Base-by-base conservation (phyloP, 2,888 invertebrate species). In the Lamellibrachia satsuma region DNA sequence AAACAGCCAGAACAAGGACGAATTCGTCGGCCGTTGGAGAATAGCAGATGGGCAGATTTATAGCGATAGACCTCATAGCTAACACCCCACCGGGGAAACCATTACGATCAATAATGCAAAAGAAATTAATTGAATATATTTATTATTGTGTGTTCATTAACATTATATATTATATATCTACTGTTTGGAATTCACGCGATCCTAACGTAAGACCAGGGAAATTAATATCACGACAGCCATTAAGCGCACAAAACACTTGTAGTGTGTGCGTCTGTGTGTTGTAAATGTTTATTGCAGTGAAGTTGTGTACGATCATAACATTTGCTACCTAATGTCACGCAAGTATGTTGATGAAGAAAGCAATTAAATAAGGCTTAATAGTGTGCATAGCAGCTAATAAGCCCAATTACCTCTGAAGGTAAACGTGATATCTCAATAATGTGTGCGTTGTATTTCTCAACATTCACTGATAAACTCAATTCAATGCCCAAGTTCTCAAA, bases 21-120 rank as follows among this genome's bases (percentile, higher is more conserved):
- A 75, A 75, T 75, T 75, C 75, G n/a, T 22, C 75, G 75, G 75
- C 75, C 75, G 75, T 75, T 75, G 75, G 75, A 75, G 75, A 75
- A 75, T 75, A 75, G 75, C 75, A 75, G 15, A 75, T 4, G 6
- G 22, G n/a, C 75, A 75, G 6, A 75, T n/a, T 15, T 75, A 75
- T 22, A 75, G 75, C 15, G n/a, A 11, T 22, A 75, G 11, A 75
- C 75, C 22, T 75, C 22, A 75, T 3, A 15, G 6, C 2, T 6
- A 2, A 75, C 75, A 75, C 75, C 75, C 75, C 75, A 22, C 22
- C 22, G 22, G 39, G 39, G 39, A 39, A 39, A 39, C 39, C 39
- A 39, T 39, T 22, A 75, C 15, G 22, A 75, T 75, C 1, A 75
- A 75, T 75, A 0, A 75, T 75, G 75, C 75, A 75, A 22, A 75